Evolutionary conservation across 2,797 vertebrate genomes (phyloP), one percentile per base, ranked within the genome.

Genomic region (Thripadectes ignobilis): DNA sequence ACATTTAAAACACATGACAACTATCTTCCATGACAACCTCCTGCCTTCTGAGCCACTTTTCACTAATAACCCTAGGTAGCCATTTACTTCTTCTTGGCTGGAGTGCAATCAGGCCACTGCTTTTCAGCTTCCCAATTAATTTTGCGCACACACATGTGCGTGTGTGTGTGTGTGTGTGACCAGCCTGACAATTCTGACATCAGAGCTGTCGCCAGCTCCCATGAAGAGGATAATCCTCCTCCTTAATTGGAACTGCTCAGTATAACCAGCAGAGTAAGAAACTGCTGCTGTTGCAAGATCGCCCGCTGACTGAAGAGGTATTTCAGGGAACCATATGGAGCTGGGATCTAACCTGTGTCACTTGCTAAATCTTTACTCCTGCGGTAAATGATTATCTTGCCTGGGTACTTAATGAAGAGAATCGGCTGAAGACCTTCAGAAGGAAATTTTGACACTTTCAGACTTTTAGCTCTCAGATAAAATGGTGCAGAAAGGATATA

Each of bases 261-360:
- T 59, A 41, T 83, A 92, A 91, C 75, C 66, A 68, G 75, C 43
- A 52, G 87, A 93, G 65, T 67, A 92, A 85, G 57, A 93, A 94
- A 87, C 65, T 71, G 26, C 76, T 89, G 46, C 46, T 3, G 2
- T 65, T 91, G 57, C 57, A 94, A 43, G 75, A 93, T 87, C 46
- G 80, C 72, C 91, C 43, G 41, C 91, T 91, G 67, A 24, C 71
- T 93, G 63, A 89, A 88, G 62, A 88, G 38, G 54, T 36, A 78
- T 91, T 96, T 95, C 86, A 67, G 57, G 26, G n/a, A 93, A 49
- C 84, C 78, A 54, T 9, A 30, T 75, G 85, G 48, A 92, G 87
- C 68, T 71, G 68, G 23, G 57, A 85, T 89, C 85, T 85, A 74
- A 75, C 45, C 36, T 82, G 26, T 92, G 92, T 85, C 72, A 82